phyloP scores from a whole-genome alignment of 2,797 vertebrate species.

The Clarias pachynema region DNA sequence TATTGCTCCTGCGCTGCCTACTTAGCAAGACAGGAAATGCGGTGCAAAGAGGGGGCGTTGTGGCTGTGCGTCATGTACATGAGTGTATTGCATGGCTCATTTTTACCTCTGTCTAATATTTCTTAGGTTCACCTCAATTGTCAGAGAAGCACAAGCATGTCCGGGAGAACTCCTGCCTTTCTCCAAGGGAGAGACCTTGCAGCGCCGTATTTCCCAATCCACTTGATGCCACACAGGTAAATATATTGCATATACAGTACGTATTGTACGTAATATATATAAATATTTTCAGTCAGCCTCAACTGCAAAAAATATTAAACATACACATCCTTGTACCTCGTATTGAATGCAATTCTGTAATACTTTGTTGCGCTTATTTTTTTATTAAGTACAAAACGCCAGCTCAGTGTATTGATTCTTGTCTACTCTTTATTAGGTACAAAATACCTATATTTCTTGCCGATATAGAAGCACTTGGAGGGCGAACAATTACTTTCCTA shows the following conservation, averaged over 20 bases:
- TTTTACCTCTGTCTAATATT: slow-evolving; percentile 4
- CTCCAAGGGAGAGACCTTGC: slow-evolving; percentile 92
- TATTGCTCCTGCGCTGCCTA: slow-evolving; percentile 32
- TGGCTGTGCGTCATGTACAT: slow-evolving; percentile 22
- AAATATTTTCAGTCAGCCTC: too few relatives aligned
- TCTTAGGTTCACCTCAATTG: slow-evolving; percentile 91
- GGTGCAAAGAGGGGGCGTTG: slow-evolving; percentile 10
- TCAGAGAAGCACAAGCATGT: slow-evolving; percentile 98
- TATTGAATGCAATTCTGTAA: not conserved
- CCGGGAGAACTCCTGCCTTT: slow-evolving; percentile 93
- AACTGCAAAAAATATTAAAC: not conserved
- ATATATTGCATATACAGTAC: slow-evolving; percentile 7
- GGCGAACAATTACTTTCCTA: not conserved
- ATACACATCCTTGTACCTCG: not conserved
- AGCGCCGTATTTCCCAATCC: slow-evolving; percentile 93
- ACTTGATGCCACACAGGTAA: slow-evolving; percentile 87
- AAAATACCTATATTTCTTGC: too few relatives aligned
- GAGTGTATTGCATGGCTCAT: not conserved
- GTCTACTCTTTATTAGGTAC: not conserved
- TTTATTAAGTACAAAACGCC: not conserved
- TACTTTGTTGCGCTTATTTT: not conserved
- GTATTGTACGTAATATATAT: too few relatives aligned
- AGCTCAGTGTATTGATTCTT: not conserved
- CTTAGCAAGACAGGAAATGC: slow-evolving; percentile 46
- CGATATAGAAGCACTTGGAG: not conserved